A percentile compares a stretch with the other conserved stretches of the same genome.
Evolutionary conservation across 2,888 invertebrate genomes (phyloP).

Genomic region (Holacanthella duospinosa): DNA sequence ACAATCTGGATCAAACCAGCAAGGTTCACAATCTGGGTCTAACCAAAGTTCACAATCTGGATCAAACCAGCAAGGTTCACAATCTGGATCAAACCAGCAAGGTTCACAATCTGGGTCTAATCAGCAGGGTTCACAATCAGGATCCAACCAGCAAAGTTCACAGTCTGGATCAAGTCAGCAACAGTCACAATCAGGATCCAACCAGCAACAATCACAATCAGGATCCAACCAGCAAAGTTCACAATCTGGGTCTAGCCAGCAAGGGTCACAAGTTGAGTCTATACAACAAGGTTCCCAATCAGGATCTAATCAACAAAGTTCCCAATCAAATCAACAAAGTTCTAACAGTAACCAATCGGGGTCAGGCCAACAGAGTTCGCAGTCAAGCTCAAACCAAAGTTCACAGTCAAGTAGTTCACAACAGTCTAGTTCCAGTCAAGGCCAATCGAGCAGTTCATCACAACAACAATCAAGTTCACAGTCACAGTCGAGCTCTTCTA

Average conservation of each 20-base stretch:
- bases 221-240: not conserved
- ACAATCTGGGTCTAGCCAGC: not conserved
- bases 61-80: not conserved
- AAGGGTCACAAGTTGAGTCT: not conserved
- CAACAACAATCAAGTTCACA: not conserved
- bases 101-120: not conserved
- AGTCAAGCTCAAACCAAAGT: not conserved
- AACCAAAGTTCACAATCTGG: not conserved
- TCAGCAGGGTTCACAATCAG: not conserved
- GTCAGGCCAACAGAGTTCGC: not conserved
- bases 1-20: not conserved
- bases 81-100: not conserved
- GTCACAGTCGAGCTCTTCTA: not conserved
- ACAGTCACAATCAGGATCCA: not conserved
- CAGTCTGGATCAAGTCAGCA: not conserved
- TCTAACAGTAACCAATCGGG: not conserved
- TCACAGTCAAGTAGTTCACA: constrained; percentile 5
- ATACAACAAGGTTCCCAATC: not conserved
- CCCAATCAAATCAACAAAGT: not conserved
- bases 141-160: not conserved
- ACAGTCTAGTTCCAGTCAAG: not conserved
- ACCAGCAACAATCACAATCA: not conserved
- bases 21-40: not conserved
- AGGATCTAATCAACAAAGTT: not conserved
- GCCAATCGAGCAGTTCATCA: not conserved